phyloP scores from a whole-genome alignment of 2,888 invertebrate genomes.

The Megaustenia siamemsis region DNA sequence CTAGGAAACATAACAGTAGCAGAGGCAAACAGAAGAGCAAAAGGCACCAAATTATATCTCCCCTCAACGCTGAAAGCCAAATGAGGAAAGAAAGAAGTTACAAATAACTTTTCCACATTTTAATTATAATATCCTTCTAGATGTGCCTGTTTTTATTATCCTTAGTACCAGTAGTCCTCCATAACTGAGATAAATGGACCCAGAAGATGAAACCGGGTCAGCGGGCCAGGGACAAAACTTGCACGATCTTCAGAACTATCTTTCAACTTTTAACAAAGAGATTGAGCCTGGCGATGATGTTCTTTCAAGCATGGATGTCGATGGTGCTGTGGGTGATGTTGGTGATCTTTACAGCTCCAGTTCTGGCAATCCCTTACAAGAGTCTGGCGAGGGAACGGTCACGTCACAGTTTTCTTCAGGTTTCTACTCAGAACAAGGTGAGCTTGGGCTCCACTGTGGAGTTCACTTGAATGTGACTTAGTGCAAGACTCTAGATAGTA shows the following conservation, averaged over 20 bases:
- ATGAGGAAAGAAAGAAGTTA: too few species aligned
- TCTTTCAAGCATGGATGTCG: constrained; percentile 56
- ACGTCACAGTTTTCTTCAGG: constrained; percentile 56
- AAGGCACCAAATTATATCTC: too few species aligned
- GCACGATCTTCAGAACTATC: constrained; percentile 88
- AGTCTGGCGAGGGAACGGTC: constrained; percentile 43
- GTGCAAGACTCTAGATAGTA: too few species aligned
- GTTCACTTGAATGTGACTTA: too few species aligned
- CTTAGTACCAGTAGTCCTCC: neutral
- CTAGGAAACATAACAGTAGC: too few species aligned
- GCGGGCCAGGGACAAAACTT: constrained; percentile 77
- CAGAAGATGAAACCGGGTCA: constrained; percentile 50
- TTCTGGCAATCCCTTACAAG: constrained; percentile 29
- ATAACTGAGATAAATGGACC: constrained; percentile 43
- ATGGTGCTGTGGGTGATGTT: constrained; percentile 35
- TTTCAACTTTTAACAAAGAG: constrained; percentile 91
- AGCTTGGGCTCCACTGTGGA: too few species aligned
- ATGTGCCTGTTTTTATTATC: too few species aligned
- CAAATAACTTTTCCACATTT: too few species aligned
- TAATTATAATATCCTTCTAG: too few species aligned
- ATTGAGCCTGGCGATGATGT: constrained; percentile 82
- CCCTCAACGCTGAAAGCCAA: too few species aligned
- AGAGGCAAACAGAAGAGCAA: too few species aligned
- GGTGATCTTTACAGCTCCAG: constrained; percentile 39
- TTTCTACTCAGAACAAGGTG: constrained; percentile 58